Evolutionary conservation across 1,140 invertebrate genomes (phyloP).

Genomic region (Theocolax elegans): DNA sequence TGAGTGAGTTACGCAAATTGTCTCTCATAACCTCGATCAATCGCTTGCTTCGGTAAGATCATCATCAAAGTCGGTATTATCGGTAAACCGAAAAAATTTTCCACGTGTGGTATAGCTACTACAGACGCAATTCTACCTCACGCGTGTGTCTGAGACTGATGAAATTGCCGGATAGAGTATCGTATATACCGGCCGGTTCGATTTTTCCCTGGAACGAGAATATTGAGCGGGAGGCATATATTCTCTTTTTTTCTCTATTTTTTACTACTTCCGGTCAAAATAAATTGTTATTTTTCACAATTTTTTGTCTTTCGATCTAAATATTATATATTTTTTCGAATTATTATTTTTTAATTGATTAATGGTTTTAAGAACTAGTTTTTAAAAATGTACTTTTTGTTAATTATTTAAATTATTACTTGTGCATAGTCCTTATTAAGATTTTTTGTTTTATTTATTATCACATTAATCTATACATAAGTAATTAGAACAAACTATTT

Average conservation of each 20-base stretch:
- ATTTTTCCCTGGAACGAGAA: not conserved
- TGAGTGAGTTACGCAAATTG: conserved; percentile 64
- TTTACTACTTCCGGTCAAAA: too few species aligned
- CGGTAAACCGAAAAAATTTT: conserved; percentile 4
- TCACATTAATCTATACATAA: too few species aligned
- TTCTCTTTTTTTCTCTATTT: conserved; percentile 1
- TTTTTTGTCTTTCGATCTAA: not conserved
- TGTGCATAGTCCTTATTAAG: too few species aligned
- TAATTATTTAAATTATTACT: not conserved
- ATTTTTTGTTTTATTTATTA: too few species aligned
- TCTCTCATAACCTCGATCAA: conserved; percentile 10
- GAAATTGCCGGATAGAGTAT: not conserved
- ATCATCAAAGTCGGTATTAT: not conserved
- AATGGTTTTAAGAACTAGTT: not conserved
- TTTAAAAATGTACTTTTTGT: too few species aligned
- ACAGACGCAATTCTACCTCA: not conserved
- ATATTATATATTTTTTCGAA: not conserved
- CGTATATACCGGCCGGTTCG: conserved; percentile 23
- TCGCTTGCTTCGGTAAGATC: too few species aligned
- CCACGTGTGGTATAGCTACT: not conserved
- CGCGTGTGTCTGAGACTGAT: not conserved
- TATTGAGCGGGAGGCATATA: too few species aligned
- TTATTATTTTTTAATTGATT: not conserved
- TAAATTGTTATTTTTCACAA: too few species aligned
- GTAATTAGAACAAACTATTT: too few species aligned